phyloP scores from a whole-genome alignment of 2,888 invertebrate genomes.

The Polia nebulosa region DNA sequence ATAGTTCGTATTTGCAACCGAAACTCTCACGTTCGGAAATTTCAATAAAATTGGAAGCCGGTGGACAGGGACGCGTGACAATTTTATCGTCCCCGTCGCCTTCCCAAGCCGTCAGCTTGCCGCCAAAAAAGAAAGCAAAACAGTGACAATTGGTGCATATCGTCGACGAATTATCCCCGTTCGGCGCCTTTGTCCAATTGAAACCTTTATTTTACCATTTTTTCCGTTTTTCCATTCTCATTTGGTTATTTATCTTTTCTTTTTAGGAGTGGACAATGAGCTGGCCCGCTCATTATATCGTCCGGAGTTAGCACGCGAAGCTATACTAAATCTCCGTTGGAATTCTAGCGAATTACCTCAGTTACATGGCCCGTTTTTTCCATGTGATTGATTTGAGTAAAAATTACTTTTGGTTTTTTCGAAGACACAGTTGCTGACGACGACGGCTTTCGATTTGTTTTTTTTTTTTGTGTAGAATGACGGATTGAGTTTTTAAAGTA shows the following conservation, averaged over 20 bases:
- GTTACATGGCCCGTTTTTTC: constrained; percentile 85
- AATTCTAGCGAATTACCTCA: constrained; percentile 90
- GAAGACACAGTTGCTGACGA: constrained; percentile 54
- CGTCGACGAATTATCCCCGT: constrained; percentile 89
- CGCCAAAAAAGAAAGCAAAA: constrained; percentile 85
- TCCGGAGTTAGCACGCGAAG: constrained; percentile 85
- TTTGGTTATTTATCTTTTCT: constrained; percentile 90
- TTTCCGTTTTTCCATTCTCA: constrained; percentile 90
- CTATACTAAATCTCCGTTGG: constrained; percentile 88
- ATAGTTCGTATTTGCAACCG: constrained; percentile 55
- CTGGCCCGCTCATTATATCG: constrained; percentile 86
- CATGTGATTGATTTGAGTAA: constrained; percentile 89
- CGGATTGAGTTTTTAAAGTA: constrained; percentile 56
- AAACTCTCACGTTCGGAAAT: constrained; percentile 60
- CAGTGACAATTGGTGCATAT: constrained; percentile 91
- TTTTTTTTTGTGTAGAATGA: constrained; percentile 40
- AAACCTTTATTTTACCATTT: constrained; percentile 89
- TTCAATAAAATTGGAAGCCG: constrained; percentile 67
- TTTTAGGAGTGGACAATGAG: constrained; percentile 85
- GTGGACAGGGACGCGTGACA: constrained; percentile 73
- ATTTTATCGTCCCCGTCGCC: constrained; percentile 81
- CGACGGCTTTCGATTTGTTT: constrained; percentile 48
- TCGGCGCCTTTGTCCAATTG: constrained; percentile 91
- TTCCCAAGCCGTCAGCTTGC: constrained; percentile 75
- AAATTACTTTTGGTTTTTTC: constrained; percentile 88